These are phyloP conservation scores for Tragelaphus imberbis DNA, from an alignment of 2,113 vertebrate genomes.

Conservation along the genomic window DNA sequence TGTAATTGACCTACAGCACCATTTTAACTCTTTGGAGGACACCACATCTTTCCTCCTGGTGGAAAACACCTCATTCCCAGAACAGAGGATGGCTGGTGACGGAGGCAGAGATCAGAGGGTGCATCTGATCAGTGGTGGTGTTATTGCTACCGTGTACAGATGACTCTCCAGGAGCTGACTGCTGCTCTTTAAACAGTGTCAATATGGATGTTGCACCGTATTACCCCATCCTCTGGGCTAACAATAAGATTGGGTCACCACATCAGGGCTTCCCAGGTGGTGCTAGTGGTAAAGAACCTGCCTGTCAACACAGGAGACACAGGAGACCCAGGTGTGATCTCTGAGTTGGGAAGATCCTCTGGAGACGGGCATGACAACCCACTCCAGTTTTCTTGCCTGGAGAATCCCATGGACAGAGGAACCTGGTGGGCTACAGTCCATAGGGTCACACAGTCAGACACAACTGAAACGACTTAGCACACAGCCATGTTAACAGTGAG, in stretches of 20 bases:
- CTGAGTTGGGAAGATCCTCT: neutral
- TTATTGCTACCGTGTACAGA: neutral
- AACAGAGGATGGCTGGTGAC: neutral
- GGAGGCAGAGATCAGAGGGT: neutral
- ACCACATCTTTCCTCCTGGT: neutral
- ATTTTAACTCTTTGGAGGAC: neutral
- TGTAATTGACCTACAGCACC: neutral
- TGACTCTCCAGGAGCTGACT: neutral
- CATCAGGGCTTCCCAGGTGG: neutral
- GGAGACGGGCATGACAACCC: neutral
- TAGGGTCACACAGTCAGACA: neutral
- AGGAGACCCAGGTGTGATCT: neutral
- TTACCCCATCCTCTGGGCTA: constrained; percentile 55
- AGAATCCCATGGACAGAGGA: neutral
- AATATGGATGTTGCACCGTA: neutral
- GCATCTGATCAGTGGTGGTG: neutral
- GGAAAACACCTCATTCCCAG: neutral
- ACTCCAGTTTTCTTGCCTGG: neutral
- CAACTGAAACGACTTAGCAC: neutral
- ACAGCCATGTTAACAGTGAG: constrained; percentile 63
- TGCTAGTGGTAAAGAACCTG: neutral
- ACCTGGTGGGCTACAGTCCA: neutral
- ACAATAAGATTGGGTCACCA: constrained; percentile 63
- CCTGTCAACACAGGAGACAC: neutral
- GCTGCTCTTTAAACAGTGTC: constrained; percentile 23